These are phyloP conservation scores for Lumbricus terrestris DNA, from an alignment of 2,888 invertebrate species.

Conservation along the genomic window DNA sequence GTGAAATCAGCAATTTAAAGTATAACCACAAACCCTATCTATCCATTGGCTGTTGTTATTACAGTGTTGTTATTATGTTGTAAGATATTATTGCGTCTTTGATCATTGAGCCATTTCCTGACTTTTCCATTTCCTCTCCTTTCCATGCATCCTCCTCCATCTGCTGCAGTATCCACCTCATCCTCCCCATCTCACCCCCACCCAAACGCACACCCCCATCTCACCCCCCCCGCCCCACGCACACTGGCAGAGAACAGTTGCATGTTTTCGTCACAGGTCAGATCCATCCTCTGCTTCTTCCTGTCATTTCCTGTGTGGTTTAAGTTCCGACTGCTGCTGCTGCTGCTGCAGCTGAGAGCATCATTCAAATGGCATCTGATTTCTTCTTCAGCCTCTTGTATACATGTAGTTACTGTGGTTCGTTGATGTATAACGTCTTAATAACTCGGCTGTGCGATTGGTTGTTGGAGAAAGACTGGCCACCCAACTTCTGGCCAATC, in stretches of 20 bases:
- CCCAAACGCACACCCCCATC: not conserved
- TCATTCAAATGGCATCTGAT: not conserved
- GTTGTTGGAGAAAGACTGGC: not conserved
- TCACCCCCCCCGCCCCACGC: no score
- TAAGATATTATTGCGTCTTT: not conserved
- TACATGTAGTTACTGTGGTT: no score
- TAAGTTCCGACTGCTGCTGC: not conserved
- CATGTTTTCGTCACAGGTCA: not conserved
- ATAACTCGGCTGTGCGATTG: not conserved
- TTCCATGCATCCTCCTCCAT: not conserved
- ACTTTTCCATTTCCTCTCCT: not conserved
- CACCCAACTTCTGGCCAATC: not conserved
- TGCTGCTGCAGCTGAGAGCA: slow-evolving; percentile 3
- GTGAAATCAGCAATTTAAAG: not conserved
- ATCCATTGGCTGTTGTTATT: not conserved
- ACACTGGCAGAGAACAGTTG: not conserved
- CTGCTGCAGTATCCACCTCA: not conserved
- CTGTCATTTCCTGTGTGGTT: slow-evolving; percentile 3
- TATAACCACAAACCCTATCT: not conserved
- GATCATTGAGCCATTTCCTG: not conserved
- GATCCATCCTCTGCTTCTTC: not conserved
- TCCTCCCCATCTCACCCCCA: not conserved
- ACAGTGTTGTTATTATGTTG: not conserved
- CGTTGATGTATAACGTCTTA: not conserved
- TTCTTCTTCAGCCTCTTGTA: not conserved